Conservation (phyloP, 2,888 invertebrate genomes). For the Stenodema calcarata region DNA sequence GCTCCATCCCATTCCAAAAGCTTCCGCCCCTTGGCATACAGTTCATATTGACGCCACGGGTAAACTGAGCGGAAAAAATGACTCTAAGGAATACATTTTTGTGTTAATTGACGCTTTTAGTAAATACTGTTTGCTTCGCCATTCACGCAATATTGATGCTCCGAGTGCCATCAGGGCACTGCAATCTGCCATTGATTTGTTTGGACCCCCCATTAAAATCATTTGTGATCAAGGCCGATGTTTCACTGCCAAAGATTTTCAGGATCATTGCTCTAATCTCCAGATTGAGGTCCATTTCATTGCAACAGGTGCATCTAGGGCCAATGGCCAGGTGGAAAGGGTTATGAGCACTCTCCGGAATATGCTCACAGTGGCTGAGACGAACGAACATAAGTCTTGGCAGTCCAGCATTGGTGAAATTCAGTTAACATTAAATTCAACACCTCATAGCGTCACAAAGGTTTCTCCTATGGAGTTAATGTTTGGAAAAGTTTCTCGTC, state of each 20-base stretch:
- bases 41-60: background rate
- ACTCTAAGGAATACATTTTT: background rate
- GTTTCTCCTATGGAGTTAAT: background rate
- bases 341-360: slow-evolving; percentile 1
- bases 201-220: background rate
- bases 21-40: slow-evolving; percentile 49
- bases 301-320: background rate
- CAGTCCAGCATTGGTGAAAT: slow-evolving; percentile 1
- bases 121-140: background rate
- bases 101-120: background rate
- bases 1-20: too few relatives aligned
- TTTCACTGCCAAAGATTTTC: background rate
- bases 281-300: slow-evolving; percentile 2
- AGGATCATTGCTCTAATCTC: background rate
- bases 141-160: background rate
- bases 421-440: slow-evolving; percentile 10
- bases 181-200: background rate
- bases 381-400: slow-evolving; percentile 1
- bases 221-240: background rate
- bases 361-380: slow-evolving; percentile 19
- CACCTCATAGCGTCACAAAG: background rate
- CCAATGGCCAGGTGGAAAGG: slow-evolving; percentile 12
- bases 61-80: slow-evolving; percentile 18
- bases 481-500: background rate
- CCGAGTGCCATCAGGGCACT: background rate